Base-by-base conservation (phyloP, 1,140 invertebrate genomes). In the Halyomorpha halys region DNA sequence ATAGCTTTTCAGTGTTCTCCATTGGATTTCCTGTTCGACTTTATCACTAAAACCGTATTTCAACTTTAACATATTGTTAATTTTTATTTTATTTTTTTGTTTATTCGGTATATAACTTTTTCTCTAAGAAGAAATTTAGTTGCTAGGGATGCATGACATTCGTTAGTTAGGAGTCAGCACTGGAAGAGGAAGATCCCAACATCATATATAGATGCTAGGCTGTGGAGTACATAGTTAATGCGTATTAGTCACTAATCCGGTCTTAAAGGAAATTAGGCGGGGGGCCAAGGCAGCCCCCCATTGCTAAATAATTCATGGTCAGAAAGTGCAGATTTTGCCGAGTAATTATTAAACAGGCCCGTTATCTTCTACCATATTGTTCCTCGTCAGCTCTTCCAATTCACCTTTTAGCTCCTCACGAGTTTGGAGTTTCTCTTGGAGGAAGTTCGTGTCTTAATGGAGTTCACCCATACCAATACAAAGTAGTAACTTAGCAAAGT, bases 281-380 rank as follows among this genome's bases (percentile, higher is more conserved):
- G 47, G 47, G n/a, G 47, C 2, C 47, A 19, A 19, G 21, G n/a
- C 9, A n/a, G 6, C 47, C 47, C 47, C 47, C 47, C 14, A n/a
- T 6, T 5, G 6, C 47, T 49, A 49, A 49, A 49, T 49, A 4
- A 49, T 49, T 49, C 47, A 49, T 49, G n/a, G 21, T 18, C 47
- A 49, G 47, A 49, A 49, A 49, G 47, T 49, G 47, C 47, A 49
- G 47, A 49, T 49, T 49, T 49, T 49, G 21, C 47, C 11, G 6
- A 49, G 47, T 49, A 49, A 49, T 49, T 19, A 49, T 49, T 49
- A 18, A 49, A 49, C n/a, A 21, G n/a, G n/a, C 6, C n/a, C 47
- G n/a, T 21, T 49, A 49, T 49, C 47, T 49, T 49, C 47, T 49
- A 49, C 47, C 47, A 49, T 49, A 49, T 49, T 49, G 47, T 49